Evolutionary conservation across 2,888 invertebrate genomes (phyloP).

Genomic region (Lydus trimaculatus): DNA sequence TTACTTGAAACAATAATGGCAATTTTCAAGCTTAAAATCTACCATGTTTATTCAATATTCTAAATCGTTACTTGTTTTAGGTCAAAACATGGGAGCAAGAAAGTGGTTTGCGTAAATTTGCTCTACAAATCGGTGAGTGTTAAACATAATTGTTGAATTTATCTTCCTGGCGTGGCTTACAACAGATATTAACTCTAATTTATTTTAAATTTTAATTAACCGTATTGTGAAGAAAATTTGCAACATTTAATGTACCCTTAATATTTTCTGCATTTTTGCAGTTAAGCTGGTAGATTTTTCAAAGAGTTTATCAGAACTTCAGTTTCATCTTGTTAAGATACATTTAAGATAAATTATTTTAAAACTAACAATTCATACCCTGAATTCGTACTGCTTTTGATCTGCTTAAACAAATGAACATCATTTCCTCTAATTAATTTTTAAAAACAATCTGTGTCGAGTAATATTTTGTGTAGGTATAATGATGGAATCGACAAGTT

Average conservation of each 20-base stretch:
- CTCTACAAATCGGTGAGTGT: conserved; percentile 44
- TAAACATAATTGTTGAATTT: conserved; percentile 41
- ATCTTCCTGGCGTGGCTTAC: conserved; percentile 32
- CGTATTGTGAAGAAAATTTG: no score
- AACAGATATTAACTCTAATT: background rate
- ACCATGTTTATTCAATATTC: background rate
- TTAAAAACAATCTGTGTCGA: no score
- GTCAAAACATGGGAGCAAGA: conserved; percentile 31
- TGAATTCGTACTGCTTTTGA: no score
- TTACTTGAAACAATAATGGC: background rate
- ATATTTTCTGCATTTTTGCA: no score
- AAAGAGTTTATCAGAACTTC: no score
- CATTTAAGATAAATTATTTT: no score
- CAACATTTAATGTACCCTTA: no score
- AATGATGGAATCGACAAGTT: background rate
- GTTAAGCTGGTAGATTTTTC: no score
- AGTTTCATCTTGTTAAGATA: no score
- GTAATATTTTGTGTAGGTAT: no score
- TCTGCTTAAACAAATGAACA: no score
- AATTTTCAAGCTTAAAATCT: background rate
- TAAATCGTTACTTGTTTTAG: conserved; percentile 22
- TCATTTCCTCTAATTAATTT: background rate
- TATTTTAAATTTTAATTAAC: background rate
- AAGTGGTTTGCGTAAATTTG: conserved; percentile 38
- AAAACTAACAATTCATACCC: no score